These are phyloP conservation scores for Leptodirus hochenwartii DNA, from an alignment of 2,888 invertebrate species.

Conservation along the genomic window DNA sequence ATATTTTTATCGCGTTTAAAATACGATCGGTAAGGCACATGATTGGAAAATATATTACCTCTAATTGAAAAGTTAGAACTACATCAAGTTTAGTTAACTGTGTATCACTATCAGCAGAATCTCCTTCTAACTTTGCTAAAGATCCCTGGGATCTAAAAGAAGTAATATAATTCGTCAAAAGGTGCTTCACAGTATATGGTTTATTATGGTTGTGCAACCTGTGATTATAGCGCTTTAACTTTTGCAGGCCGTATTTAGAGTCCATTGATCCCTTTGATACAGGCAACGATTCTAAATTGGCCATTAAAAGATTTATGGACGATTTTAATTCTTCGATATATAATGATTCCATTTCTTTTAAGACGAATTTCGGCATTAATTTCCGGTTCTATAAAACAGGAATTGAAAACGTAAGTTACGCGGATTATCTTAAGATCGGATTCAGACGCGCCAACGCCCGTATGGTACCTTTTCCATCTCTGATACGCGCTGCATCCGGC, in stretches of 20 bases:
- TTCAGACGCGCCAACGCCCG: slow-evolving; percentile 4
- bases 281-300: slow-evolving; percentile 95
- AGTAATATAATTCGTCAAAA: slow-evolving; percentile 31
- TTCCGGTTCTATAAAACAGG: slow-evolving; percentile 61
- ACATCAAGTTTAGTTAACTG: slow-evolving; percentile 97
- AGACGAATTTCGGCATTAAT: slow-evolving; percentile 96
- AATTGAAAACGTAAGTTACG: background rate
- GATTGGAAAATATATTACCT: slow-evolving; percentile 47
- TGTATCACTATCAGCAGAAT: slow-evolving; percentile 88
- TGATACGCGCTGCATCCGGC: slow-evolving; percentile 88
- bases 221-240: slow-evolving; percentile 95
- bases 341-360: slow-evolving; percentile 99
- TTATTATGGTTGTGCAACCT: slow-evolving; percentile 51
- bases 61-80: slow-evolving; percentile 88
- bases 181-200: slow-evolving; percentile 30
- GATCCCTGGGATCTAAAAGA: slow-evolving; percentile 73
- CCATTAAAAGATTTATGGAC: slow-evolving; percentile 95
- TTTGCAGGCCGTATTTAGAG: slow-evolving; percentile 93
- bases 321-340: slow-evolving; percentile 97
- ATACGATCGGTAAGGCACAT: slow-evolving; percentile 3
- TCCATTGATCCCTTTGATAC: slow-evolving; percentile 96
- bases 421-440: slow-evolving; percentile 3
- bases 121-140: slow-evolving; percentile 81
- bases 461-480: slow-evolving; percentile 96
- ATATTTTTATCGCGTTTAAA: too few species aligned